Evolutionary conservation across 2,888 invertebrate genomes (phyloP).

Genomic region (Phortica okadai): DNA sequence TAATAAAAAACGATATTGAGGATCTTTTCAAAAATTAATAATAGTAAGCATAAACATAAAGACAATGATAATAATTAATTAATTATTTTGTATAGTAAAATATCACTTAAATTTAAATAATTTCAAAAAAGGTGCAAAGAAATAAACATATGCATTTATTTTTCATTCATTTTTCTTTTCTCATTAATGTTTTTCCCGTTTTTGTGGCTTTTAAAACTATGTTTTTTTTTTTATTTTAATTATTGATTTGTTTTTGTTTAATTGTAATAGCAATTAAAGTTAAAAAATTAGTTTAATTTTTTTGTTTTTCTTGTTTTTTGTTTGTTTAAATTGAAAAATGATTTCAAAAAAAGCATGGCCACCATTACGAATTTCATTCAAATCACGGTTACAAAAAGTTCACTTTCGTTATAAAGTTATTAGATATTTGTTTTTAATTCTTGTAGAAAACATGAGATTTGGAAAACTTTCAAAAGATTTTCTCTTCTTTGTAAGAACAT

Average conservation of each 20-base stretch:
- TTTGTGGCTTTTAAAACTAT: slow-evolving; percentile 38
- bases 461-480: slow-evolving; percentile 32
- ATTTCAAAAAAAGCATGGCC: slow-evolving; percentile 65
- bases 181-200: slow-evolving; percentile 37
- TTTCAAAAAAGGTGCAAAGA: slow-evolving; percentile 68
- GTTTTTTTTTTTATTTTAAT: slow-evolving; percentile 45
- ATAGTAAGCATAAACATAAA: slow-evolving; percentile 29
- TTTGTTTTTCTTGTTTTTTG: slow-evolving; percentile 46
- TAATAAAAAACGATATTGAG: slow-evolving; percentile 35
- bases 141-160: slow-evolving; percentile 37
- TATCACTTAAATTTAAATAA: slow-evolving; percentile 72
- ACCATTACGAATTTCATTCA: slow-evolving; percentile 75
- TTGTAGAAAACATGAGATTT: slow-evolving; percentile 39
- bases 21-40: slow-evolving; percentile 30
- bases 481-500: slow-evolving; percentile 35
- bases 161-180: slow-evolving; percentile 40
- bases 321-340: slow-evolving; percentile 47
- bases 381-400: slow-evolving; percentile 71
- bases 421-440: slow-evolving; percentile 38
- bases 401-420: slow-evolving; percentile 53
- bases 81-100: slow-evolving; percentile 50
- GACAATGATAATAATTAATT: slow-evolving; percentile 42
- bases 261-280: slow-evolving; percentile 42
- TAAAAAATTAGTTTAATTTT: slow-evolving; percentile 66
- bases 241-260: slow-evolving; percentile 40